phyloP scores from a whole-genome alignment of 37 sponge, comb jelly and placozoan genomes.

The Axinella damicornis region DNA sequence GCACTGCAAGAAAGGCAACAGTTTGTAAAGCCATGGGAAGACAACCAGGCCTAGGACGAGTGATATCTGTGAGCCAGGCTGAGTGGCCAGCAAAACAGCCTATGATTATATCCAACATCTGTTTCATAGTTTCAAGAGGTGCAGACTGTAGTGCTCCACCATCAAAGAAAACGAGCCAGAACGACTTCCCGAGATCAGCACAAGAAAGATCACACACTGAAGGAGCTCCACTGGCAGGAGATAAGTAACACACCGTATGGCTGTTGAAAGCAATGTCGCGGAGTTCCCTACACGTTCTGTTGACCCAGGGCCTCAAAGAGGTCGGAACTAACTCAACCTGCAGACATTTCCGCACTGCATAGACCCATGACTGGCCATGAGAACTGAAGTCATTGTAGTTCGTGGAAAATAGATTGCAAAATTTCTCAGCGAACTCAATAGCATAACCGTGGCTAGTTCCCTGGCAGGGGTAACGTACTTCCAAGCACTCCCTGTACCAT shows the following conservation, averaged over 20 bases:
- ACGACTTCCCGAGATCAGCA: slow-evolving; percentile 3
- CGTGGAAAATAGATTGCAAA: slow-evolving; percentile 37
- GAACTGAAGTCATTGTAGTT: slow-evolving; percentile 48
- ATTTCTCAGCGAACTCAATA: slow-evolving; percentile 47
- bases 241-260: slow-evolving; percentile 39
- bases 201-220: slow-evolving; percentile 34
- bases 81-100: slow-evolving; percentile 5
- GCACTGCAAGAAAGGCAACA: too few species aligned
- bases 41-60: too few species aligned
- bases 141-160: slow-evolving; percentile 30
- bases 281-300: slow-evolving; percentile 37
- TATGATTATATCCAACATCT: slow-evolving; percentile 31
- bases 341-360: slow-evolving; percentile 50
- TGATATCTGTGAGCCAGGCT: too few species aligned
- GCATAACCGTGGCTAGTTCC: slow-evolving; percentile 40
- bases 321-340: slow-evolving; percentile 48
- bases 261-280: slow-evolving; percentile 37
- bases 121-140: slow-evolving; percentile 22
- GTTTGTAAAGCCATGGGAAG: too few species aligned
- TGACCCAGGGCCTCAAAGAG: slow-evolving; percentile 44
- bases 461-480: slow-evolving; percentile 39
- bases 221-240: slow-evolving; percentile 36
- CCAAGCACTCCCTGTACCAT: slow-evolving; percentile 60
- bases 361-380: slow-evolving; percentile 27
- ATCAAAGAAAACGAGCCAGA: slow-evolving; percentile 26